Conservation (phyloP, 2,888 invertebrate species). For the Pristionchus mayeri region DNA sequence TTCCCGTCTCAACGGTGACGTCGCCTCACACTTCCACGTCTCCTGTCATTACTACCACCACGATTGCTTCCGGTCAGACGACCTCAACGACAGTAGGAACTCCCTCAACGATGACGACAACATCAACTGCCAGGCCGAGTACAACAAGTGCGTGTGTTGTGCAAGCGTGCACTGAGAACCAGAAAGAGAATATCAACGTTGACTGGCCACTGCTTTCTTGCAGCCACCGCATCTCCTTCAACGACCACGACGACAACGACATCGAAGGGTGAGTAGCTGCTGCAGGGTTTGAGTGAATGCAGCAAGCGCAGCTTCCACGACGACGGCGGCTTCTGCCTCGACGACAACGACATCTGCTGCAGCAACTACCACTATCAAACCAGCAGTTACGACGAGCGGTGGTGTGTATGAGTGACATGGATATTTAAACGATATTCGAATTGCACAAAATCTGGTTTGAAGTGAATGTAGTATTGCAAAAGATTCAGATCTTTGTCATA, state of each 20-base stretch:
- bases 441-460: too few relatives aligned
- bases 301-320: neutral
- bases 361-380: neutral
- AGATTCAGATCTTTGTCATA: too few relatives aligned
- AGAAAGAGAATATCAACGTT: neutral
- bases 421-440: neutral
- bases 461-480: too few relatives aligned
- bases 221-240: neutral
- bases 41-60: neutral
- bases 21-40: neutral
- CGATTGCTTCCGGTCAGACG: neutral
- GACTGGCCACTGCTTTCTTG: neutral
- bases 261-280: neutral
- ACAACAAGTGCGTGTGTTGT: neutral
- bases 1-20: neutral
- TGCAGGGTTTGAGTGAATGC: neutral
- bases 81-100: neutral
- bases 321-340: neutral
- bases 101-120: neutral
- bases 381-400: neutral
- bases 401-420: slow-evolving; percentile 21
- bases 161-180: neutral
- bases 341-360: neutral
- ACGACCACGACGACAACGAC: neutral
- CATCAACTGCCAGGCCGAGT: neutral